These are phyloP conservation scores for Lepus timidus DNA, from an alignment of 2,113 vertebrate species.

Conservation along the genomic window DNA sequence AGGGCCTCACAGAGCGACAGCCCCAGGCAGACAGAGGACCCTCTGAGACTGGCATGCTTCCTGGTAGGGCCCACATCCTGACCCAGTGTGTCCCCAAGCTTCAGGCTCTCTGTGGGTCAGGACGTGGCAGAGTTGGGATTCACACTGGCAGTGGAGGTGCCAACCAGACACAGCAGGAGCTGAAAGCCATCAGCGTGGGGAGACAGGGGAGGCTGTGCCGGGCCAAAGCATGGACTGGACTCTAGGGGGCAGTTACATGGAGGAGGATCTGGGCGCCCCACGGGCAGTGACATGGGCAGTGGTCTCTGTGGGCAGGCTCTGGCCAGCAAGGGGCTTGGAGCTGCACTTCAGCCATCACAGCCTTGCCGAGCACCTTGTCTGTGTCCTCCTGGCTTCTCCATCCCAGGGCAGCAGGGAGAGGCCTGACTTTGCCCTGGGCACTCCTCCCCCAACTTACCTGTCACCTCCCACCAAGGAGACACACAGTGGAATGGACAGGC, in stretches of 20 bases:
- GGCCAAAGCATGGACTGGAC: background rate
- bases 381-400: too few relatives aligned
- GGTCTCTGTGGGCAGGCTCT: too few relatives aligned
- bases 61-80: fast-evolving
- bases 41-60: background rate
- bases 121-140: background rate
- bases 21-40: too few relatives aligned
- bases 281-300: background rate
- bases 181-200: background rate
- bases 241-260: background rate
- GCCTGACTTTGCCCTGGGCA: background rate
- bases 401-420: background rate
- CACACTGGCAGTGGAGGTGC: background rate
- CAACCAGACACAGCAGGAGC: too few relatives aligned
- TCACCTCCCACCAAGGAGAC: background rate
- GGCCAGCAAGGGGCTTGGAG: background rate
- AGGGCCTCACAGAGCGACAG: background rate
- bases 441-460: too few relatives aligned
- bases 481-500: background rate
- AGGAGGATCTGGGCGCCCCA: background rate
- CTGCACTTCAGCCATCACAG: background rate
- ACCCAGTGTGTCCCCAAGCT: too few relatives aligned
- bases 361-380: background rate
- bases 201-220: background rate
- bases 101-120: background rate